phyloP scores from a whole-genome alignment of 2,797 vertebrate species.

The Uromys caudimaculatus region DNA sequence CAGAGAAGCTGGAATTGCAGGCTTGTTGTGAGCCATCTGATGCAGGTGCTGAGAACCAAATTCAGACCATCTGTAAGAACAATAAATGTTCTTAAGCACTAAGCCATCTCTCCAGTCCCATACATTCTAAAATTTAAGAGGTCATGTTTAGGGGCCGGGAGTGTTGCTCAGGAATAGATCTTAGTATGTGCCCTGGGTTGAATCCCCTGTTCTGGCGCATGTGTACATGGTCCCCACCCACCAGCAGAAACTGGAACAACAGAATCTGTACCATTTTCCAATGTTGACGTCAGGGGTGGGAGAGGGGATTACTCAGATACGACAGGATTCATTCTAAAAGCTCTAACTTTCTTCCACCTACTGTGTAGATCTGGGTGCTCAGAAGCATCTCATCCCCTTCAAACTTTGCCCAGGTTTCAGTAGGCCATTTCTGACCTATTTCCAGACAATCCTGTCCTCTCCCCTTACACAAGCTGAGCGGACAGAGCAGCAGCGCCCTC shows the following conservation, averaged over 20 bases:
- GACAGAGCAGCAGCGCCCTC: background rate
- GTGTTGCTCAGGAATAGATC: background rate
- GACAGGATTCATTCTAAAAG: background rate
- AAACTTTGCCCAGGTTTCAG: background rate
- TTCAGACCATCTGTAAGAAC: background rate
- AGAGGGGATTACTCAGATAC: background rate
- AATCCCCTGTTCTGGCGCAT: background rate
- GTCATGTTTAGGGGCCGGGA: too few relatives aligned
- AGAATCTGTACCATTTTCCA: background rate
- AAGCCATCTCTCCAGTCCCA: background rate
- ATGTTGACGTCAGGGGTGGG: background rate
- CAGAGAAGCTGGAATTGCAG: background rate
- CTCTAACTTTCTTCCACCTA: background rate
- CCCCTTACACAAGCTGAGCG: too few relatives aligned
- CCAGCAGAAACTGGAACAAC: background rate
- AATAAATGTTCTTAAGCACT: background rate
- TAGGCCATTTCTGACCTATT: background rate
- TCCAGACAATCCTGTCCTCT: background rate
- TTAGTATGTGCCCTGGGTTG: too few relatives aligned
- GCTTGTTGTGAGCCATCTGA: background rate
- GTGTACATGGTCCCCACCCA: fast-evolving
- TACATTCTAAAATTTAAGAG: background rate
- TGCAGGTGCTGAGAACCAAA: background rate
- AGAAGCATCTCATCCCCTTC: background rate
- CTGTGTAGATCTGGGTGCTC: background rate